Percentiles rank a stretch among this genome's conserved stretches.
These are phyloP conservation scores for Cacatua alba DNA, from an alignment of 2,113 vertebrate genomes.

Conservation along the genomic window DNA sequence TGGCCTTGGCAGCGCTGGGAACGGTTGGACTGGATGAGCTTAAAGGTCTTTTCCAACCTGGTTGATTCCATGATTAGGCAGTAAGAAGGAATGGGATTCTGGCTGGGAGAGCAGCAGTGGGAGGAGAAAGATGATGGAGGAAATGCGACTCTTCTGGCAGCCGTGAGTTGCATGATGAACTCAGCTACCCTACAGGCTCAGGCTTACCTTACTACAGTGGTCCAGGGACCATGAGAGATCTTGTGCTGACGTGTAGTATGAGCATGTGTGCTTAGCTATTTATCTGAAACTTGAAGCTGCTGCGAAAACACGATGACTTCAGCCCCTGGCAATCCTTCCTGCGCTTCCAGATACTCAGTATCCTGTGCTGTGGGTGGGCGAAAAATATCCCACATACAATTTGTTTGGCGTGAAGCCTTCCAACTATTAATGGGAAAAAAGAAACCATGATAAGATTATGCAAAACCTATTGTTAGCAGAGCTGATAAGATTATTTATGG, in stretches of 20 bases:
- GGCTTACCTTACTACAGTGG: background rate
- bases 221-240: background rate
- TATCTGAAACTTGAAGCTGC: slow-evolving; percentile 55
- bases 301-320: slow-evolving; percentile 30
- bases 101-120: background rate
- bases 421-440: background rate
- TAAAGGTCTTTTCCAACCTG: background rate
- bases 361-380: background rate
- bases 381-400: background rate
- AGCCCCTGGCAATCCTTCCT: slow-evolving; percentile 8
- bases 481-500: background rate
- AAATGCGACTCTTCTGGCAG: background rate
- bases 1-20: background rate
- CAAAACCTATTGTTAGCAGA: background rate
- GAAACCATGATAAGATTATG: background rate
- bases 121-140: background rate
- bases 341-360: background rate
- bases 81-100: background rate
- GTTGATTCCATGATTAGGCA: background rate
- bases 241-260: background rate
- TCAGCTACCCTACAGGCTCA: background rate
- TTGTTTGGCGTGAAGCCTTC: background rate
- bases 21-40: background rate
- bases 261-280: background rate
- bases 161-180: background rate